Base-by-base conservation (phyloP, 35 echinoderm and acorn worm species). In the Ophioderma brevispina region DNA sequence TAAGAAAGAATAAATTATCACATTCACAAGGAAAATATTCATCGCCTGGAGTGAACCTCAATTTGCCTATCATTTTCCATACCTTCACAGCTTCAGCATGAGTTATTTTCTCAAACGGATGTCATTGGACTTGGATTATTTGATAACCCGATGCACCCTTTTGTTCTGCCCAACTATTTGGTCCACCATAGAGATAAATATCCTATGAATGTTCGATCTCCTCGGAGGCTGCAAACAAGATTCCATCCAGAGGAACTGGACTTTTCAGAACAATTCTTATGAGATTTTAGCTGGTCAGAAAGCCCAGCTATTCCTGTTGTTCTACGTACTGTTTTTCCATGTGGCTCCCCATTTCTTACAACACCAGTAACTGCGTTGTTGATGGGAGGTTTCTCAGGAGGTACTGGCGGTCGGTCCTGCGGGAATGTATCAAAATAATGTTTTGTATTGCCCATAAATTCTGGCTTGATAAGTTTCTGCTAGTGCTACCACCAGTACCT, bases 81-180 rank as follows among this genome's bases (percentile, higher is more conserved):
- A 98, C 96, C 96, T 92, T 98, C 13, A 92, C 96, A 75, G 96
- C 96, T 34, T 98, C 96, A 28, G 75, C 93, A 87, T 98, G 96
- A 23, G 90, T 87, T 15, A 98, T 92, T 79, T 90, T 94, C 40
- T 98, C 96, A 92, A 98, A 98, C 17, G 96, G 90, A 31, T 90
- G 84, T 21, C 95, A 92, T 46, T 98, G 94, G 19, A 92, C 93
- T 33, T 85, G 90, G 40, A 98, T 80, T 32, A 98, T 89, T 78
- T 98, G 96, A 77, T 98, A 92, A 42, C 96, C 96, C 15, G 90
- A 79, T 89, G 64, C 37, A 98, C 40, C 93, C 70, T 88, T 81
- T 43, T 87, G 79, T 70, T 98, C 92, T 25, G 92, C 96, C 40
- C 89, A 77, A 32, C 92, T 94, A 32, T 85, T 82, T 5, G 82